These are phyloP conservation scores for Toxostoma redivivum DNA, from an alignment of 2,113 vertebrate species.

Conservation along the genomic window DNA sequence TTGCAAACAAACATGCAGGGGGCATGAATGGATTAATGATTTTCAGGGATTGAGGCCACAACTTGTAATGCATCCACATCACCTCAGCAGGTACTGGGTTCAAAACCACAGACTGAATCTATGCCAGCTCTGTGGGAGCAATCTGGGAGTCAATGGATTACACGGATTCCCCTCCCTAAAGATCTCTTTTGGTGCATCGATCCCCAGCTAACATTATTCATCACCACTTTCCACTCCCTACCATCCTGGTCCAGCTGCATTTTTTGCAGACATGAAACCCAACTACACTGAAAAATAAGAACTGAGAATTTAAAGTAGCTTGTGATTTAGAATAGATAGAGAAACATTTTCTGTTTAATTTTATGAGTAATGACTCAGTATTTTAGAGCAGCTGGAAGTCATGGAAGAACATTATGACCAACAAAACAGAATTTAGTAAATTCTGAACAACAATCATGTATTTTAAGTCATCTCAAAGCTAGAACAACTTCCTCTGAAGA, in stretches of 20 bases:
- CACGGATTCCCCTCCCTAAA: fast-evolving
- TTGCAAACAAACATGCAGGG: neutral
- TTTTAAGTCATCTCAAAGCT: neutral
- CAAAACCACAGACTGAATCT: neutral
- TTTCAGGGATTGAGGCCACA: neutral
- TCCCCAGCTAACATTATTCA: neutral
- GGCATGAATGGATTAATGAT: neutral
- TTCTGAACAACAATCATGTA: fast-evolving
- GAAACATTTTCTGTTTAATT: neutral
- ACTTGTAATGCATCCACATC: neutral
- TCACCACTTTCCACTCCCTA: neutral
- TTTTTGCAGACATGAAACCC: neutral
- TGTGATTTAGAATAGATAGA: neutral
- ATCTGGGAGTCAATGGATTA: neutral
- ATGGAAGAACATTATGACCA: neutral
- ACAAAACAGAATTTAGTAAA: neutral
- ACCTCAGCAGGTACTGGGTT: neutral
- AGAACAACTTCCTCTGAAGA: neutral
- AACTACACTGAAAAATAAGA: neutral
- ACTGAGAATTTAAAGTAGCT: neutral
- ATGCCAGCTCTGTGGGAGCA: neutral
- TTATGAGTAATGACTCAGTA: neutral
- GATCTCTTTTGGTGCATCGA: neutral
- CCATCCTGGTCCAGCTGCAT: neutral
- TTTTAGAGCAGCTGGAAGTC: neutral